These are phyloP conservation scores for Diacarnus erythraeanus DNA, from an alignment of 37 sponge, comb jelly and placozoan species.

Conservation along the genomic window DNA sequence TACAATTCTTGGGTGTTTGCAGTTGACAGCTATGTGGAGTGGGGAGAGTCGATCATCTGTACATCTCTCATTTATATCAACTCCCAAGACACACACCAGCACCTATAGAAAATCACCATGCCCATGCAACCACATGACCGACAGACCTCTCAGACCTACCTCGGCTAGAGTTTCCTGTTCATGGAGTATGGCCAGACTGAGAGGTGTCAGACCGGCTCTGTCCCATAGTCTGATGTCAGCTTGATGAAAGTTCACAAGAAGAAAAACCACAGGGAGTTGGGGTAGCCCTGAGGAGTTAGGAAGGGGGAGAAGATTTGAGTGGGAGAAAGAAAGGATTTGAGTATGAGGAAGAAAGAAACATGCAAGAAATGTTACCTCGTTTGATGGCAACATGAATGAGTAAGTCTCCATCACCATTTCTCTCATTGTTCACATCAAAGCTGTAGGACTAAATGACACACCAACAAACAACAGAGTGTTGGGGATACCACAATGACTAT, in stretches of 20 bases:
- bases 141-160: conserved; percentile 20
- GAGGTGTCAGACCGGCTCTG: conserved; percentile 48
- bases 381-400: conserved; percentile 61
- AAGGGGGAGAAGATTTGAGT: not conserved
- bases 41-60: conserved; percentile 23
- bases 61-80: conserved; percentile 10
- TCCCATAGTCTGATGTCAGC: conserved; percentile 44
- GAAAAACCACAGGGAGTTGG: conserved; percentile 55
- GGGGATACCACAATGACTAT: not conserved
- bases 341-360: not conserved
- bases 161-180: conserved; percentile 60
- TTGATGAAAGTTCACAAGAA: conserved; percentile 30
- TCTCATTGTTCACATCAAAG: conserved; percentile 61
- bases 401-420: conserved; percentile 49
- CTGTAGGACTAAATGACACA: conserved; percentile 22
- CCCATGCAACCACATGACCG: not conserved
- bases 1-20: conserved; percentile 30
- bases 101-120: conserved; percentile 30
- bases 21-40: conserved; percentile 59
- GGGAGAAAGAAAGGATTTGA: not conserved
- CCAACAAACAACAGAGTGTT: not conserved
- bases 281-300: conserved; percentile 38
- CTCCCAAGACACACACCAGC: conserved; percentile 81
- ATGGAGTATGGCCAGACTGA: conserved; percentile 45
- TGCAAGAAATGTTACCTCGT: conserved; percentile 46